Conservation (phyloP, 1,140 invertebrate genomes). For the Neodiprion pinetum region DNA sequence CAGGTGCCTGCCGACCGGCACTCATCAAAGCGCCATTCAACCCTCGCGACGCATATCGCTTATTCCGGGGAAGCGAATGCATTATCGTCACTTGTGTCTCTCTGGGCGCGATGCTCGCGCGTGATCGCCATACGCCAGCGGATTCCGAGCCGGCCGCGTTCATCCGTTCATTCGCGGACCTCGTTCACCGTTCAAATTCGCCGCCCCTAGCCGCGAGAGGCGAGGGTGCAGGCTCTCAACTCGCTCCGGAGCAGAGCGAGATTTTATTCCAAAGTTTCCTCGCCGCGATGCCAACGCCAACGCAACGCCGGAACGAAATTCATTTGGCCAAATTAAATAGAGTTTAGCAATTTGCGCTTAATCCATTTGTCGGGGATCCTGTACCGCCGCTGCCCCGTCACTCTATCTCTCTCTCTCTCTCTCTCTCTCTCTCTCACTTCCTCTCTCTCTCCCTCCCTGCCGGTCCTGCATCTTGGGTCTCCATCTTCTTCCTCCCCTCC, state of each 20-base stretch:
- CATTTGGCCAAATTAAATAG: slow-evolving; percentile 57
- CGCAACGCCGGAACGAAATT: slow-evolving; percentile 48
- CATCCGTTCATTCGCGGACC: neutral
- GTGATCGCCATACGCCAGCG: slow-evolving; percentile 8
- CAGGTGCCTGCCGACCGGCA: neutral
- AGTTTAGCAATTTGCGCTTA: slow-evolving; percentile 57
- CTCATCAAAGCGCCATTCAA: neutral
- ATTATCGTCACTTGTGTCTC: slow-evolving; percentile 7
- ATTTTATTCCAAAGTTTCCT: slow-evolving; percentile 36
- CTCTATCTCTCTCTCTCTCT: slow-evolving; percentile 16
- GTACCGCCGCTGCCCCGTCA: slow-evolving; percentile 36
- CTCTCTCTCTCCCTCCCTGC: slow-evolving; percentile 18
- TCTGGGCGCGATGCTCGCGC: neutral
- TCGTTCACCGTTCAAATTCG: neutral
- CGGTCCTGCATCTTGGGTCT: slow-evolving; percentile 15
- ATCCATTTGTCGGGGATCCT: slow-evolving; percentile 53
- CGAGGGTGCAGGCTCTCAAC: neutral
- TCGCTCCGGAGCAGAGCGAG: slow-evolving; percentile 26
- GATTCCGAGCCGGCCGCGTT: slow-evolving; percentile 15
- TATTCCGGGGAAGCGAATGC: neutral
- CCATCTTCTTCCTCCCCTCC: neutral
- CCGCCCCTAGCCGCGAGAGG: neutral
- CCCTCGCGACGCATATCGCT: neutral
- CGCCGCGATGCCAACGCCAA: slow-evolving; percentile 10
- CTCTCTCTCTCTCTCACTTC: slow-evolving; percentile 17